phyloP scores from a whole-genome alignment of 2,888 invertebrate species.

The Trichacis sp. region DNA sequence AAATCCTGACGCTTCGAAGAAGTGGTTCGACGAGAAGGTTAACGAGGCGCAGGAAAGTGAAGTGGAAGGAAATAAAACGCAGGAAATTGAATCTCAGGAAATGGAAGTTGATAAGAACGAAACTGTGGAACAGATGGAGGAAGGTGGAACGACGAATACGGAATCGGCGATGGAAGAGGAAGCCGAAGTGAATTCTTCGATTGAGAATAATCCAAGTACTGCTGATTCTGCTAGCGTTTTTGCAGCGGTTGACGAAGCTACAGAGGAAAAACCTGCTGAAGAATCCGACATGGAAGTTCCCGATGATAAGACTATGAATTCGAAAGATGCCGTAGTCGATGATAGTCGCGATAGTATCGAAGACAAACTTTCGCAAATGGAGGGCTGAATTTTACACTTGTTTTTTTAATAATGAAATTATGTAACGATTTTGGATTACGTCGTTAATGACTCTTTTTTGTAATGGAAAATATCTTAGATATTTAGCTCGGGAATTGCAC shows the following conservation, averaged over 20 bases:
- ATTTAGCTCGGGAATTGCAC: no score
- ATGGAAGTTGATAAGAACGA: constrained; percentile 17
- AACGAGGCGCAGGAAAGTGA: constrained; percentile 28
- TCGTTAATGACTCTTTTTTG: no score
- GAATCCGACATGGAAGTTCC: constrained; percentile 58
- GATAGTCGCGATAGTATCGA: constrained; percentile 67
- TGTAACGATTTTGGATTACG: not conserved
- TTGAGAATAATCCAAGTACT: not conserved
- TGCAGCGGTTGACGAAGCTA: constrained; percentile 25
- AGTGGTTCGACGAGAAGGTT: constrained; percentile 31
- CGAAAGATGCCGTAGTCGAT: constrained; percentile 58
- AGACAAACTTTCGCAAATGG: constrained; percentile 66
- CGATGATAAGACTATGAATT: constrained; percentile 56
- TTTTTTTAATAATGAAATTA: not conserved
- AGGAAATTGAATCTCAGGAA: constrained; percentile 39
- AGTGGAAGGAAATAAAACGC: constrained; percentile 22
- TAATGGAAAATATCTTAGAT: no score
- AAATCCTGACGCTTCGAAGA: constrained; percentile 39
- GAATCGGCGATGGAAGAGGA: constrained; percentile 27
- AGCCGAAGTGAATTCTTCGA: not conserved
- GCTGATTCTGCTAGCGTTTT: constrained; percentile 54
- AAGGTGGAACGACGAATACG: constrained; percentile 34
- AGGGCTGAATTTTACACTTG: constrained; percentile 53
- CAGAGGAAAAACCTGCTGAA: constrained; percentile 16
- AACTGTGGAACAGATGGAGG: constrained; percentile 16